Percentiles rank a stretch among this genome's conserved stretches.
These are phyloP conservation scores for Falco peregrinus DNA, from an alignment of 2,797 vertebrate genomes.

Conservation along the genomic window DNA sequence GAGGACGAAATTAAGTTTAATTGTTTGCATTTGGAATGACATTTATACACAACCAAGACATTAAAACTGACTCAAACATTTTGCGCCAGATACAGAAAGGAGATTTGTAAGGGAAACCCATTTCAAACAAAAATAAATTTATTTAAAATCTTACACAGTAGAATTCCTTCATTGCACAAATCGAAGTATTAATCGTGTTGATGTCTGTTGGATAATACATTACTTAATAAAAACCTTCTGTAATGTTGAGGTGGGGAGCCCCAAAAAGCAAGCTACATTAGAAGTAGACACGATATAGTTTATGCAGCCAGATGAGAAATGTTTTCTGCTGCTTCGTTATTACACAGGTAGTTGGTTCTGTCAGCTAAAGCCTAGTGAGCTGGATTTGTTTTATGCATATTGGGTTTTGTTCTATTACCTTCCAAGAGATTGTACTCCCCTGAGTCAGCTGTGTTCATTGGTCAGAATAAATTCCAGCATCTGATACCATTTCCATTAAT, in stretches of 20 bases:
- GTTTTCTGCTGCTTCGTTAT: constrained; percentile 73
- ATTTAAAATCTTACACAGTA: constrained; percentile 63
- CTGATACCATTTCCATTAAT: constrained; percentile 82
- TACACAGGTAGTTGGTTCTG: constrained; percentile 82
- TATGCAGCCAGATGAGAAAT: constrained; percentile 69
- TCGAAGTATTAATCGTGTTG: constrained; percentile 29
- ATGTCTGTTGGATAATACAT: not conserved
- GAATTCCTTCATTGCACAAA: constrained; percentile 60
- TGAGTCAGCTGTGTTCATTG: constrained; percentile 80
- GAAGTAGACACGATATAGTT: constrained; percentile 4
- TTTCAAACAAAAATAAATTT: constrained; percentile 79
- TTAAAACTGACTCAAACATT: not conserved
- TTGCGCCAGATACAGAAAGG: not conserved
- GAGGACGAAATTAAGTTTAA: not conserved
- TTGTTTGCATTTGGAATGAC: not conserved
- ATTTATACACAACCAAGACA: not conserved
- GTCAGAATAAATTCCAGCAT: constrained; percentile 82
- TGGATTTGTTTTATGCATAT: constrained; percentile 83
- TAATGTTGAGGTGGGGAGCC: constrained; percentile 19
- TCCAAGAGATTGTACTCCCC: constrained; percentile 79
- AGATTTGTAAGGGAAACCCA: constrained; percentile 17
- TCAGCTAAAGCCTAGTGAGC: constrained; percentile 72
- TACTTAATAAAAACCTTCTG: not conserved
- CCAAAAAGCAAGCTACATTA: constrained; percentile 39
- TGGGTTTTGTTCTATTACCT: constrained; percentile 80